Base-by-base conservation (phyloP, 1,140 invertebrate genomes). In the Akabosia matsudoensis region DNA sequence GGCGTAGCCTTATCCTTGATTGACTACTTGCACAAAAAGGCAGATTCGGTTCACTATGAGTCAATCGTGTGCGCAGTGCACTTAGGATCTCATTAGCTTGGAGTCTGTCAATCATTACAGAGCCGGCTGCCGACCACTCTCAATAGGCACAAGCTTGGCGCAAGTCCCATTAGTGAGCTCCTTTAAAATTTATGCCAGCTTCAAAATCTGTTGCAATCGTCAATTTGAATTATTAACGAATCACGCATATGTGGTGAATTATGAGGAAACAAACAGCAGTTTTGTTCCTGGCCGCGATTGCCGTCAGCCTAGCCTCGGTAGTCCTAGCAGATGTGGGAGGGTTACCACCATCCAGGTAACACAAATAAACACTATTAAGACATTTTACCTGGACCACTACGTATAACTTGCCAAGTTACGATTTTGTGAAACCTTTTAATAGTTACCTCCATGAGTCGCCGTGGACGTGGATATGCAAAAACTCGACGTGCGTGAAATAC, bases 391-490 rank as follows among this genome's bases (percentile, higher is more conserved):
- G 22, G 24, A 56, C 54, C n/a, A 24, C 24, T 22, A 24, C 22
- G n/a, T 56, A 56, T 56, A 22, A 16, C 24, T 56, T 56, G 54
- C 2, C 61, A 45, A 45, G 7, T 45, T 45, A 10, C 37, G 18
- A 10, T 45, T 45, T 45, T 45, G 37, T n/a, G n/a, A n/a, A n/a
- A n/a, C n/a, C 7, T 45, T 45, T 64, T 4, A 13, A 28, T 16
- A 72, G 70, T 24, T 51, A 72, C 70, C 30, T 72, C 1, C 70
- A 72, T 14, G 13, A 73, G 2, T 34, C 28, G 26, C 78, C 74
- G 0, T 81, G 54, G 73, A 70, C 74, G 0, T 79, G 76, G 76
- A 54, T 77, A 14, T 81, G 80, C 56, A 30, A 72, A 33, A 70
- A 79, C 16, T 14, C 67, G 10, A 71, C 70, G 0, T 81, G 80